Conservation (phyloP, 2,113 vertebrate species). For the Nycticorax nycticorax region DNA sequence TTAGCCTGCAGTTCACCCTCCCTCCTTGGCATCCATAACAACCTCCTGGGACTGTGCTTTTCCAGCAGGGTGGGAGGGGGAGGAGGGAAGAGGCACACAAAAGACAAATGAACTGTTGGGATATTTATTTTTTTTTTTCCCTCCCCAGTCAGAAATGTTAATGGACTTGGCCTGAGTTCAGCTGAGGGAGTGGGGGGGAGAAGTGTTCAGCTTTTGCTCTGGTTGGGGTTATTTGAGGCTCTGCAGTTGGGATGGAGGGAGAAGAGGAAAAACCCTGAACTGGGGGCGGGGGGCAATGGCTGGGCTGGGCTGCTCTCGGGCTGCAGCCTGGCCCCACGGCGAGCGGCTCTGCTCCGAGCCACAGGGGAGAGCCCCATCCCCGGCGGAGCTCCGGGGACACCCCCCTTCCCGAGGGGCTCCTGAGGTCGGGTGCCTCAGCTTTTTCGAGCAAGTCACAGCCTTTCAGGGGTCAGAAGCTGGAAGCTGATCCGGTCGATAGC, state of each 20-base stretch:
- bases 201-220: background rate
- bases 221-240: constrained; percentile 14
- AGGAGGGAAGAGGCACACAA: constrained; percentile 4
- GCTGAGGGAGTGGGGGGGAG: background rate
- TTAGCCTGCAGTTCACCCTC: constrained; percentile 29
- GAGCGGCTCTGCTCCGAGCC: background rate
- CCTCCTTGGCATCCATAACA: background rate
- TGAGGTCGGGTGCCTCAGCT: background rate
- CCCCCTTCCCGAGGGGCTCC: background rate
- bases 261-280: background rate
- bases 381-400: rapidly evolving
- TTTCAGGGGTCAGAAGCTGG: background rate
- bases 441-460: rapidly evolving
- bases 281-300: background rate
- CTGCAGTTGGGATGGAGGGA: background rate
- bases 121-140: background rate
- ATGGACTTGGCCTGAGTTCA: constrained; percentile 23
- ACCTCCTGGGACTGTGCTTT: constrained; percentile 11
- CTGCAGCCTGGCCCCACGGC: background rate
- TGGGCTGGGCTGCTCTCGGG: rapidly evolving
- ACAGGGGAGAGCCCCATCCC: background rate
- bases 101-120: constrained; percentile 39
- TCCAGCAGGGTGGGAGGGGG: background rate
- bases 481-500: background rate
- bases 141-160: constrained; percentile 36